phyloP scores from a whole-genome alignment of 2,888 invertebrate genomes.

The Hydraecia micacea region DNA sequence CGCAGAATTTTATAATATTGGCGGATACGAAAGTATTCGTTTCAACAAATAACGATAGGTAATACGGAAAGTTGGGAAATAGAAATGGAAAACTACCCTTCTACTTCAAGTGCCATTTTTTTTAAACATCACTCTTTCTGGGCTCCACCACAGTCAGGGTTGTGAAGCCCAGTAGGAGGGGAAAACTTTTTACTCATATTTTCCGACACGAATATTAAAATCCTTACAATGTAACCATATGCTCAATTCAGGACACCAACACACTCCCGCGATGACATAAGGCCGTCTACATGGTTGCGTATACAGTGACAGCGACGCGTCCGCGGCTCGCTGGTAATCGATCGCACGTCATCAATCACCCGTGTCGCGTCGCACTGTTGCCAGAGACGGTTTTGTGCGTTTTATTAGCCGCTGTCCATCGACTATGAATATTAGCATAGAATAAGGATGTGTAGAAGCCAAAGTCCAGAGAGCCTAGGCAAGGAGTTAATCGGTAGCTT shows the following conservation, averaged over 20 bases:
- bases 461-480: too few species aligned
- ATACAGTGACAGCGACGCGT: slow-evolving; percentile 45
- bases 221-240: not conserved
- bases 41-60: not conserved
- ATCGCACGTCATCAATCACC: slow-evolving; percentile 57
- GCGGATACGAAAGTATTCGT: not conserved
- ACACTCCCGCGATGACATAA: slow-evolving; percentile 53
- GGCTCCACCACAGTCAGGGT: not conserved
- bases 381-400: slow-evolving; percentile 75
- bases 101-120: not conserved
- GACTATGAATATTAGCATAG: slow-evolving; percentile 61
- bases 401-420: slow-evolving; percentile 75
- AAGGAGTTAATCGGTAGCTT: not conserved
- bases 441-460: slow-evolving; percentile 10
- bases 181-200: not conserved
- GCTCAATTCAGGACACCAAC: slow-evolving; percentile 17
- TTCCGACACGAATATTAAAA: not conserved
- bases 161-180: not conserved
- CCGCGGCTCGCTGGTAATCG: slow-evolving; percentile 57
- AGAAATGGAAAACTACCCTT: not conserved
- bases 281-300: slow-evolving; percentile 59
- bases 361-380: slow-evolving; percentile 75
- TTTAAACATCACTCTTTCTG: too few species aligned
- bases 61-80: not conserved
- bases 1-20: too few species aligned